Evolutionary conservation across 1,140 invertebrate genomes (phyloP), one percentile per base, ranked within the genome.

Genomic region (Megalonaias nervosa): DNA sequence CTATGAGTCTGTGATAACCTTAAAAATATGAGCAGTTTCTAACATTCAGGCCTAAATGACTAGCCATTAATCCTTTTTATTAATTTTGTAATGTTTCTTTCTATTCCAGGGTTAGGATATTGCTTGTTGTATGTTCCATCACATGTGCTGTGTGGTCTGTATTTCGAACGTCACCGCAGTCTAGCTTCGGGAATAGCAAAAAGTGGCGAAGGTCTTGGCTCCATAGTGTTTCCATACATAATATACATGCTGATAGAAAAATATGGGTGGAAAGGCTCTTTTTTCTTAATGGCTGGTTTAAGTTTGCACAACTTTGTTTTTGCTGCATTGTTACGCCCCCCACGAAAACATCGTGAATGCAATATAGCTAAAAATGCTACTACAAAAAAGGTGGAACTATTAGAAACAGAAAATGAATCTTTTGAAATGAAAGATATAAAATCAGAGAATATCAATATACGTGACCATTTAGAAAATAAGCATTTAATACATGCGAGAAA

Each of bases 111-210:
- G 69, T 57, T 89, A 61, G 87, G 86, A 4, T 82, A 80, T 64
- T 84, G 86, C 69, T 65, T 87, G 71, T 72, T 79, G 16, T 88
- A 88, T 67, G 70, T 89, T 19, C 88, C 88, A 59, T 88, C 85
- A 16, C 84, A 86, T 71, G 84, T 86, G 3, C 77, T 88, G 16
- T 80, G 83, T 64, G 96, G 96, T 13, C 96, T 97, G 91, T 98
- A 98, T 91, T 98, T 97, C 89, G 95, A 97, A 89, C 94, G 94
- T 90, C 95, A 95, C 93, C 92, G 96, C 64, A 96, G 96, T 11
- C 89, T 98, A 55, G 97, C 97, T 0, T 97, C 96, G 1, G 97
- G 97, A 16, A 94, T 98, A 61, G 95, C 95, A 0, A 97, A 97
- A 2, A 97, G 96, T 87, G 97, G 97, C 15, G 97, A 96, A 1